Percentiles rank a stretch among this genome's conserved stretches.
phyloP scores from a whole-genome alignment of 1,140 invertebrate genomes.

The Bombus affinis region DNA sequence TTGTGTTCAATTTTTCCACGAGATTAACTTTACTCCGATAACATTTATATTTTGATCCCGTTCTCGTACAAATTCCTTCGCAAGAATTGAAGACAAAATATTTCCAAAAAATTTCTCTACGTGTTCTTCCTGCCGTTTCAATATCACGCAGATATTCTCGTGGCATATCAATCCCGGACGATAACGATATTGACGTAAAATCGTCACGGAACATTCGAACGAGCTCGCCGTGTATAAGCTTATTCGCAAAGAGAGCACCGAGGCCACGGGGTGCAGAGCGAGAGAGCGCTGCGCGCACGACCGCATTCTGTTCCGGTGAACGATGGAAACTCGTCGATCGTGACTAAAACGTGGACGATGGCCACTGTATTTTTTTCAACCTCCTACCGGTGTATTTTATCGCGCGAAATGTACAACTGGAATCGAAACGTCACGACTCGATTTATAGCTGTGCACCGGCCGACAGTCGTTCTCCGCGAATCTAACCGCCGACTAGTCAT shows the following conservation, averaged over 20 bases:
- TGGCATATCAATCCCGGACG: not conserved
- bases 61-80: not conserved
- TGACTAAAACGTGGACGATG: conserved; percentile 51
- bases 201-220: not conserved
- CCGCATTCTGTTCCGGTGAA: conserved; percentile 52
- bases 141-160: not conserved
- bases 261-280: not conserved
- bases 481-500: conserved; percentile 3
- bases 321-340: conserved; percentile 64
- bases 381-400: conserved; percentile 22
- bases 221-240: not conserved
- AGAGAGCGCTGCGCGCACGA: conserved; percentile 9
- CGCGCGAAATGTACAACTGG: conserved; percentile 24
- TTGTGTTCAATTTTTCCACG: no score
- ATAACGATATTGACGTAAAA: not conserved
- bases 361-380: conserved; percentile 39
- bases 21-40: no score
- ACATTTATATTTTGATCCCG: no score
- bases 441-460: conserved; percentile 24
- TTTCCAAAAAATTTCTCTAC: not conserved
- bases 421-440: conserved; percentile 28
- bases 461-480: not conserved
- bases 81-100: not conserved
- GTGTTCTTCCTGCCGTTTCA: not conserved
- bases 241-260: not conserved